Evolutionary conservation across 2,888 invertebrate species (phyloP).

Genomic region (Gymnoscelis rufifasciata): DNA sequence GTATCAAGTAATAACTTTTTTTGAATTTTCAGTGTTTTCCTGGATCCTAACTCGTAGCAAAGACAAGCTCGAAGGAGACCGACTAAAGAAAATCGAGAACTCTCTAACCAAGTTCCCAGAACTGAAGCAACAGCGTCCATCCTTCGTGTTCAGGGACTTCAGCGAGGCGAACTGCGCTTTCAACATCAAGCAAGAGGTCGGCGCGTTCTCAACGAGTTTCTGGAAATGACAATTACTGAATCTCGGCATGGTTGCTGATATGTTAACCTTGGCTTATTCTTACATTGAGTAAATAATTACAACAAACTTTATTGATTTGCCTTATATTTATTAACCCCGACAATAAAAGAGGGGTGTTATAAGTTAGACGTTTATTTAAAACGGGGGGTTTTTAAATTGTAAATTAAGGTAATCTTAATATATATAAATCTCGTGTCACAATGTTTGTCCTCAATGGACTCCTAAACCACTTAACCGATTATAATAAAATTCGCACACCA

Average conservation of each 20-base stretch:
- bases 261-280: neutral
- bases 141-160: slow-evolving; percentile 63
- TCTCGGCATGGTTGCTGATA: neutral
- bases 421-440: no score
- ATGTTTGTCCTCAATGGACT: no score
- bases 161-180: slow-evolving; percentile 50
- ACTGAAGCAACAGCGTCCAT: slow-evolving; percentile 51
- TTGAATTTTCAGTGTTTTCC: slow-evolving; percentile 53
- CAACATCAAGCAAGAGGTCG: slow-evolving; percentile 48
- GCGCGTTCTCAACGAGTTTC: slow-evolving; percentile 63
- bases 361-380: no score
- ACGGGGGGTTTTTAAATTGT: no score
- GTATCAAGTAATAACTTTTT: no score
- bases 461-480: no score
- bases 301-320: no score
- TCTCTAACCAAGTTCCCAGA: slow-evolving; percentile 59
- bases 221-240: slow-evolving; percentile 41
- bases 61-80: slow-evolving; percentile 51
- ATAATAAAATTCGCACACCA: no score
- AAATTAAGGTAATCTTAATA: no score
- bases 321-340: no score
- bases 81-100: slow-evolving; percentile 53
- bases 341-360: no score
- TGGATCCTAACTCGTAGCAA: slow-evolving; percentile 63
- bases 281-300: no score